A percentile compares a stretch with the other conserved stretches of the same genome.
Evolutionary conservation across 2,797 vertebrate genomes (phyloP).

Genomic region (Mionectes olivaceus): DNA sequence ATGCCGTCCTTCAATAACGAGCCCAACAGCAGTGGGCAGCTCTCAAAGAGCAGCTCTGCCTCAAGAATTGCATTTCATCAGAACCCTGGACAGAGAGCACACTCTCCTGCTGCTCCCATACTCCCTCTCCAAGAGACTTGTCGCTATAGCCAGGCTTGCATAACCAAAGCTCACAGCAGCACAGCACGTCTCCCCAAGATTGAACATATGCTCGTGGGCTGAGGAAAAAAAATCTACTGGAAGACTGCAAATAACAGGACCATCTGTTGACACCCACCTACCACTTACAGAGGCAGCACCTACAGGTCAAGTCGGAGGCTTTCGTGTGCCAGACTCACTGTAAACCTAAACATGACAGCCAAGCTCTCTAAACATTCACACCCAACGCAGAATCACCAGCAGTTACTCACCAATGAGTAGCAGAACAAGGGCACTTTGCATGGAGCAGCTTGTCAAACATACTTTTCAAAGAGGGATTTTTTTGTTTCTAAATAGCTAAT

Average conservation of each 20-base stretch:
- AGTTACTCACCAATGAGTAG: not conserved
- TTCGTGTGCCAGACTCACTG: not conserved
- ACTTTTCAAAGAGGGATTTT: not conserved
- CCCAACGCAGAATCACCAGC: not conserved
- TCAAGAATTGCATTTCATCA: not conserved
- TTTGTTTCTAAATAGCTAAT: not conserved
- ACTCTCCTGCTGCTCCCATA: not conserved
- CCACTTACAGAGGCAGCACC: not conserved
- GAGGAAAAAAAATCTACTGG: not conserved
- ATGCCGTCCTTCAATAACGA: not conserved
- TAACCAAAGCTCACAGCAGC: not conserved
- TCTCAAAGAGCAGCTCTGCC: not conserved
- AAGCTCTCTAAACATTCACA: not conserved
- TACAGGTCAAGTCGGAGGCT: not conserved
- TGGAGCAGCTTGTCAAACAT: not conserved
- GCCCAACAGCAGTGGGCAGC: not conserved
- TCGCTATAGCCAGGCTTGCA: not conserved
- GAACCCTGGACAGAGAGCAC: not conserved
- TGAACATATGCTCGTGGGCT: not conserved
- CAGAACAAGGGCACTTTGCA: not conserved
- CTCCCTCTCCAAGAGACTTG: not conserved
- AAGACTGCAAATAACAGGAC: not conserved
- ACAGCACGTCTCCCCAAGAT: not conserved
- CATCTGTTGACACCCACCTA: constrained; percentile 3
- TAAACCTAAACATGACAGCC: not conserved